A percentile compares a stretch with the other conserved stretches of the same genome.
Conservation (phyloP, 2,888 invertebrate species). For the Chalcosyrphus nemorum region DNA sequence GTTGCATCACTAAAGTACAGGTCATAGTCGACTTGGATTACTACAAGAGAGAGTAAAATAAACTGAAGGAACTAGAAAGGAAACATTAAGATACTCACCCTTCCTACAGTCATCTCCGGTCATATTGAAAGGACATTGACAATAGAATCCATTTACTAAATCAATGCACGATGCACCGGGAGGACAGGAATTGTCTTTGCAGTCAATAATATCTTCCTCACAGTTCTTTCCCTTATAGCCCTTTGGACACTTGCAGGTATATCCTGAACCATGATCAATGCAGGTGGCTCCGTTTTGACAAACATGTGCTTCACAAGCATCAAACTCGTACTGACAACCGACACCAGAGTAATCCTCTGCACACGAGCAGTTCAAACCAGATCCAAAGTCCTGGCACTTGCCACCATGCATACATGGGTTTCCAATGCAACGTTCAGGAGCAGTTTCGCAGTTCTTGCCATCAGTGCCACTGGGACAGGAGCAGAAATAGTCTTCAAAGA, state of each 20-base stretch:
- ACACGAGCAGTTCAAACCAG: conserved; percentile 96
- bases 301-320: conserved; percentile 94
- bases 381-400: conserved; percentile 97
- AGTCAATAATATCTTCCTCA: conserved; percentile 94
- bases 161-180: conserved; percentile 97
- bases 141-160: conserved; percentile 94
- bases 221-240: conserved; percentile 92
- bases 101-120: conserved; percentile 98
- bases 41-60: conserved; percentile 83
- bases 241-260: conserved; percentile 92
- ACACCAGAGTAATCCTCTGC: conserved; percentile 92
- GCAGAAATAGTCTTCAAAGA: conserved; percentile 88
- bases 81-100: conserved; percentile 85
- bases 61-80: background rate
- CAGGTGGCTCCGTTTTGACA: conserved; percentile 97
- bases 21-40: conserved; percentile 99
- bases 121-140: conserved; percentile 97
- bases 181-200: conserved; percentile 96
- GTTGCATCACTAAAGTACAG: conserved; percentile 96
- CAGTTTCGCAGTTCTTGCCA: conserved; percentile 98
- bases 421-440: conserved; percentile 89
- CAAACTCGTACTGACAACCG: conserved; percentile 96
- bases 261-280: conserved; percentile 91
- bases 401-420: conserved; percentile 97
- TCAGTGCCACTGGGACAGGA: conserved; percentile 96